Conservation (phyloP, 2,888 invertebrate species). For the Pterostichus niger region DNA sequence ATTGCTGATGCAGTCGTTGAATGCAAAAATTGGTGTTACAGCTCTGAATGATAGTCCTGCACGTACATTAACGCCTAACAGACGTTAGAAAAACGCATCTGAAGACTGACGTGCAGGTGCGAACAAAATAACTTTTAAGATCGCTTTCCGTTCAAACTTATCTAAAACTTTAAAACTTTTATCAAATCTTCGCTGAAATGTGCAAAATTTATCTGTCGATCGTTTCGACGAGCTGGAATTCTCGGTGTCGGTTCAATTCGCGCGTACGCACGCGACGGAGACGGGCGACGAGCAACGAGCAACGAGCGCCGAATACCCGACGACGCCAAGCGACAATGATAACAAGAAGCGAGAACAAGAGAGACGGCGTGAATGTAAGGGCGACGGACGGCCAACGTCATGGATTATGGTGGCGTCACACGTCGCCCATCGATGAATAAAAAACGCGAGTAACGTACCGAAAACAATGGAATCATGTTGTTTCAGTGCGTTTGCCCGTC, state of each 20-base stretch:
- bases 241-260: conserved; percentile 41
- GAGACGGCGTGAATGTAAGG: background rate
- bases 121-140: conserved; percentile 50
- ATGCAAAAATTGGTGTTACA: too few relatives aligned
- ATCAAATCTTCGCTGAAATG: conserved; percentile 57
- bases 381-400: conserved; percentile 11
- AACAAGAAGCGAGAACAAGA: background rate
- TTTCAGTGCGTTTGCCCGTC: conserved; percentile 13
- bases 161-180: conserved; percentile 58
- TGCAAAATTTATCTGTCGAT: conserved; percentile 57
- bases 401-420: conserved; percentile 24
- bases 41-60: too few relatives aligned
- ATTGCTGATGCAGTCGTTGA: too few relatives aligned
- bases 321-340: background rate
- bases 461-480: conserved; percentile 35
- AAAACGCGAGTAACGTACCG: conserved; percentile 29
- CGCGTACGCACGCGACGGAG: conserved; percentile 21
- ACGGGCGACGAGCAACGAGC: background rate
- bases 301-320: background rate
- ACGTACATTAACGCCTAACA: too few relatives aligned
- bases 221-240: conserved; percentile 42
- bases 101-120: conserved; percentile 34
- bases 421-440: conserved; percentile 42
- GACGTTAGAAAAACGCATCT: conserved; percentile 21
- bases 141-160: conserved; percentile 51